A percentile compares a stretch with the other conserved stretches of the same genome.
These are phyloP conservation scores for Actinostola sp. DNA, from an alignment of 92 coral and sea anemone genomes.

Conservation along the genomic window DNA sequence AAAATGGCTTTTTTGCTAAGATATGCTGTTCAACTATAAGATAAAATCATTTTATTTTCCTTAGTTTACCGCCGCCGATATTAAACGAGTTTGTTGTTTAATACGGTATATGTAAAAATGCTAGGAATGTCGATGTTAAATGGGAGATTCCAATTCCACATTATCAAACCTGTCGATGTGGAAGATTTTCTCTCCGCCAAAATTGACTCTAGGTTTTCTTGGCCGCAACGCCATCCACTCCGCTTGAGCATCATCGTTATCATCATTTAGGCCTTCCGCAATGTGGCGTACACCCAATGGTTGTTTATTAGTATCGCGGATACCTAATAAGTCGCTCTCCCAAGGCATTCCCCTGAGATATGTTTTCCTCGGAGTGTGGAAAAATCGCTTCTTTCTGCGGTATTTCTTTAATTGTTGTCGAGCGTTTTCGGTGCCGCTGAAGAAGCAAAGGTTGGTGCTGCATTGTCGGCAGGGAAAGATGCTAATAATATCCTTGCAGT, in stretches of 20 bases:
- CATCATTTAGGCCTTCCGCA: not conserved
- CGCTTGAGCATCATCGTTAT: not conserved
- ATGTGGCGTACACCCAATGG: not conserved
- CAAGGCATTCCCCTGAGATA: not conserved
- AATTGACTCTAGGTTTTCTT: conserved; percentile 62
- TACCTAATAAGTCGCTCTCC: not conserved
- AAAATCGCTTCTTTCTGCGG: not conserved
- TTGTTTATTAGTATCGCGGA: not conserved
- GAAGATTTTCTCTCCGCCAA: conserved; percentile 60
- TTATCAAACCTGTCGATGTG: conserved; percentile 37
- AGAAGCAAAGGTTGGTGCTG: not conserved
- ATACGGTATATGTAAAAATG: no score
- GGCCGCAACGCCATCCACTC: not conserved
- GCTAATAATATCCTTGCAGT: conserved; percentile 63
- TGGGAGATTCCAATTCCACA: conserved; percentile 10
- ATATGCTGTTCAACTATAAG: no score
- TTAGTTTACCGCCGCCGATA: no score
- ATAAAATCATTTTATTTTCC: no score
- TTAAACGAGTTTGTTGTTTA: no score
- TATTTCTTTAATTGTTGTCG: not conserved
- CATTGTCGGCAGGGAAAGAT: conserved; percentile 36
- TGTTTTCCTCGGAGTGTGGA: not conserved
- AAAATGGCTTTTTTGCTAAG: no score
- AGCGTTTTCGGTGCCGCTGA: not conserved
- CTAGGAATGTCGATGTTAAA: not conserved